These are phyloP conservation scores for Macrophya alboannulata DNA, from an alignment of 2,888 invertebrate genomes.

Conservation along the genomic window DNA sequence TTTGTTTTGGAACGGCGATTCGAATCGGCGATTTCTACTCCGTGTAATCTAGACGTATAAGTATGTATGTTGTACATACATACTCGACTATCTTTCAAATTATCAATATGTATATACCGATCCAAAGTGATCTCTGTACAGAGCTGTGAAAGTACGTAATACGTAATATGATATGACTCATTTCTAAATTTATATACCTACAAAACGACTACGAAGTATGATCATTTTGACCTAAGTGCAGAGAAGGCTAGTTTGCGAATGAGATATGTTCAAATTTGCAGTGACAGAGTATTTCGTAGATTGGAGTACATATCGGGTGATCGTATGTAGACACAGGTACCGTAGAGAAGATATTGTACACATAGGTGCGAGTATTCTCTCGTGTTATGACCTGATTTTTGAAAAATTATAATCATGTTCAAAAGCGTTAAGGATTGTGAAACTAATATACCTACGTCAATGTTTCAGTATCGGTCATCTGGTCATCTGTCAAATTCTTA, in stretches of 20 bases:
- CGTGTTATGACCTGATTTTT: background rate
- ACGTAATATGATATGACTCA: conserved; percentile 28
- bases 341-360: background rate
- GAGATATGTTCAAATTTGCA: conserved; percentile 3
- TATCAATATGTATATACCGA: background rate
- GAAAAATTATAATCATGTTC: background rate
- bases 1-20: conserved; percentile 8
- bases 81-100: background rate
- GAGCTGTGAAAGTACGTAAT: conserved; percentile 47
- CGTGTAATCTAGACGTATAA: background rate
- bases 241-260: conserved; percentile 21
- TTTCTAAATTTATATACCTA: conserved; percentile 47
- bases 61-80: background rate
- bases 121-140: conserved; percentile 29
- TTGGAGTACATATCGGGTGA: background rate
- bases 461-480: conserved; percentile 20
- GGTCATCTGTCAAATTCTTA: conserved; percentile 10
- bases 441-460: conserved; percentile 1
- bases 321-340: background rate
- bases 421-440: background rate
- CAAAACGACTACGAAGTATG: conserved; percentile 16
- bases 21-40: background rate
- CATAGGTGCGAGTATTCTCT: conserved; percentile 4
- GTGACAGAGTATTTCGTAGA: background rate
- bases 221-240: conserved; percentile 35